Base-by-base conservation (phyloP, 2,797 vertebrate genomes). In the Coracias cyanogaster region DNA sequence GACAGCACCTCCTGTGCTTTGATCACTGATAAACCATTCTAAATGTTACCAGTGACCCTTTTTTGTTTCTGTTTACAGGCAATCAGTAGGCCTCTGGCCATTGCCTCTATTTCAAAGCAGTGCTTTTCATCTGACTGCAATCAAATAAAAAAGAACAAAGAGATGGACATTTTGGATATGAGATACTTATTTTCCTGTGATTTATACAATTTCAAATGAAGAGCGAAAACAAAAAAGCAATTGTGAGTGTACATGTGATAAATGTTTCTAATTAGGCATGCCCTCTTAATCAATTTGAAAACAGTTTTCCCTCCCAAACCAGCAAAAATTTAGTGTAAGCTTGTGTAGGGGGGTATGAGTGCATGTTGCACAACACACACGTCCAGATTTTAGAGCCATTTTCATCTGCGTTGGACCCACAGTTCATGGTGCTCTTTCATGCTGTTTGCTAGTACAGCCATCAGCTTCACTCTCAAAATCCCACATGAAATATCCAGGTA, bases 101-200 rank as follows among this genome's bases (percentile, higher is more conserved):
- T 96, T 94, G 96, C 98, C 97, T 98, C 96, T 89, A 97, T 98
- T 99, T 99, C 98, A 98, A 98, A 99, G 98, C 98, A 97, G 96
- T 64, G 43, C 98, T 98, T 98, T 98, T 99, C 98, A 98, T 98
- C 98, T 99, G 98, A 98, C 98, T 98, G 98, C 98, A 98, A 98
- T 99, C 98, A 98, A 96, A 97, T 65, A 67, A 96, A 97, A 96
- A 89, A 90, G 96, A 92, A 96, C 57, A 69, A 96, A 95, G 96
- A 92, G 72, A 87, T 96, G 94, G 91, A 85, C 69, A 96, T 92
- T 96, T 60, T 94, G 93, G 95, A 93, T 88, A 78, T 12, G 31
- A 94, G 92, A 90, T 94, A 90, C 91, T 89, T 78, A 49, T 79
- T 93, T 95, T 93, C 95, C 94, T 84, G 83, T 67, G 94, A 92